Conservation (phyloP, 2,113 vertebrate species). For the Nettapus auritus region DNA sequence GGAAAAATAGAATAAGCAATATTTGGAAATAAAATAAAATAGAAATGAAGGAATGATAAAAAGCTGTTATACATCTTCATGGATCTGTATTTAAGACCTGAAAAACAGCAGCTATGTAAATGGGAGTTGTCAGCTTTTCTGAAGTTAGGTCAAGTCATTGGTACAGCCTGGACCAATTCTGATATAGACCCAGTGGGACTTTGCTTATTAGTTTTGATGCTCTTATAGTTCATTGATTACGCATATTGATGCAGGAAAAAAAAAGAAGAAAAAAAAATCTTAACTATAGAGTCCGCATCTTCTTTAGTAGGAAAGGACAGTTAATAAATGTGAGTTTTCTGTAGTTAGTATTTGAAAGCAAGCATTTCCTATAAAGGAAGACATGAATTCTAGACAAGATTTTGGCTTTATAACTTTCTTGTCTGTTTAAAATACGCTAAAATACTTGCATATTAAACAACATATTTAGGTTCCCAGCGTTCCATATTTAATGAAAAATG, state of each 20-base stretch:
- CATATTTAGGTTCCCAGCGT: background rate
- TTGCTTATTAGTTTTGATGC: background rate
- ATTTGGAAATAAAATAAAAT: background rate
- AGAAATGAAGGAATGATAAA: background rate
- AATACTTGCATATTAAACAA: background rate
- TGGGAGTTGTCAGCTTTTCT: background rate
- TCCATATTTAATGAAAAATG: background rate
- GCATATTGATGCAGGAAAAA: background rate
- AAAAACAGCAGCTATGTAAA: background rate
- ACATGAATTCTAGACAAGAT: background rate
- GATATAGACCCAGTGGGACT: background rate
- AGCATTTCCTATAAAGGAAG: background rate
- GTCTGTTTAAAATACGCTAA: background rate
- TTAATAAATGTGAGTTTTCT: background rate
- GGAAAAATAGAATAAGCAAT: background rate
- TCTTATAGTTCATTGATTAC: background rate
- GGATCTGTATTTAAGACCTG: background rate
- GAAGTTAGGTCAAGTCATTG: background rate
- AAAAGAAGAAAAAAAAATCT: background rate
- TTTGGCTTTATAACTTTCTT: background rate
- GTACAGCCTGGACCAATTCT: background rate
- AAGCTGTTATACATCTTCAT: background rate
- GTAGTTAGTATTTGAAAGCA: background rate
- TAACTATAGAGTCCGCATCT: background rate
- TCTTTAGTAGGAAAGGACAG: background rate